Evolutionary conservation across 2,888 invertebrate species (phyloP), one percentile per base, ranked within the genome.

Genomic region (Halictus ligatus): DNA sequence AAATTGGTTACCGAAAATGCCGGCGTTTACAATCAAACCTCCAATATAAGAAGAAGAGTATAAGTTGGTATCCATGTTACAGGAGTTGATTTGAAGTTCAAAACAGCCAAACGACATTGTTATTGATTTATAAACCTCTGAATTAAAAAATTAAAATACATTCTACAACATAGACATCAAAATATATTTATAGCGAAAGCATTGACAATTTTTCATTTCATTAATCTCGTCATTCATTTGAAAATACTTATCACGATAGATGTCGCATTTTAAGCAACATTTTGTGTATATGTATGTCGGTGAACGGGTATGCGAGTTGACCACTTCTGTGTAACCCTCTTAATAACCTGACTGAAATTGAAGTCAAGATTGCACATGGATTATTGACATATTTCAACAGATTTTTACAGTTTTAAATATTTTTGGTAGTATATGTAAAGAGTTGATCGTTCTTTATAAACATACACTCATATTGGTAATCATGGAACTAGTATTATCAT

Each of bases 321-420:
- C 81, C 87, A 89, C 80, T 88, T 71, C 85, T 88, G 83, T 84
- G 85, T 85, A 84, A 80, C 88, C 76, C 88, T 91, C 90, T 90
- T 88, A 84, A 88, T 89, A 92, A 89, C 85, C 90, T 82, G 78
- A 80, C 71, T 48, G 64, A 80, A 78, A 86, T 69, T 71, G 74
- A 78, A 79, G 82, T 83, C 54, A 78, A 54, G 72, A 79, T 85
- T 83, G 88, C 88, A 83, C 89, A 89, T 83, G 85, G 85, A 85
- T 84, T 86, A 81, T 77, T 89, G 71, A 84, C 80, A 72, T 64
- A 81, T 40, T 72, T 76, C 15, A 46, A 71, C 75, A 76, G 21
- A 7, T 85, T 85, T 82, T 81, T 48, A 77, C 71, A 18, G 40
- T 78, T 80, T 29, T 67, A 54, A 73, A 8, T 69, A 54, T 25